Conservation (phyloP, 2,797 vertebrate genomes). For the Limosa lapponica region DNA sequence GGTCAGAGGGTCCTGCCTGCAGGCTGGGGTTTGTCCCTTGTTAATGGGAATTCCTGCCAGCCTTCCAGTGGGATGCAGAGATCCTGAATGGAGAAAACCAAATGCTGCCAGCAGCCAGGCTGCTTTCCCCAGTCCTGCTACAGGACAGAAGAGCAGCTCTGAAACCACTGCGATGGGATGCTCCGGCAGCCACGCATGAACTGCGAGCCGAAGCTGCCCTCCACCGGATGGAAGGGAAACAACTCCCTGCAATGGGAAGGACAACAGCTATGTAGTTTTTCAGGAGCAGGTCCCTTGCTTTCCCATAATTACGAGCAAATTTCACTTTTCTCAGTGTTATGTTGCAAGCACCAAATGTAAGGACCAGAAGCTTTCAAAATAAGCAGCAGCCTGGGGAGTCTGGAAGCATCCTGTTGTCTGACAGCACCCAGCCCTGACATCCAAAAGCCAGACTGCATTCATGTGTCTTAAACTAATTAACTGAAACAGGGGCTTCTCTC, state of each 20-base stretch:
- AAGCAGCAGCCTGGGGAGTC: neutral
- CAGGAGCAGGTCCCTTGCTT: accelerated
- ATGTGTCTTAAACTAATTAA: neutral
- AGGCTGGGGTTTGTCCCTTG: neutral
- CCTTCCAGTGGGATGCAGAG: neutral
- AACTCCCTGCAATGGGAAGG: accelerated
- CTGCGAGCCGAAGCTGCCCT: neutral
- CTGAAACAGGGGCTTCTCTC: neutral
- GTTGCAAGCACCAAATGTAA: neutral
- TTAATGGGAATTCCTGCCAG: neutral
- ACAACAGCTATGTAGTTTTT: accelerated
- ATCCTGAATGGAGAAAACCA: accelerated
- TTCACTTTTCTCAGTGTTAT: neutral
- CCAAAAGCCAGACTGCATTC: neutral
- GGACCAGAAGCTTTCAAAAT: neutral
- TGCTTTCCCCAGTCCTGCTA: neutral
- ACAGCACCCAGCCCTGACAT: neutral
- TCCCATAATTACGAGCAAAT: accelerated
- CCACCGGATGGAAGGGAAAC: neutral
- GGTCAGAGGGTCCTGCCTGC: neutral
- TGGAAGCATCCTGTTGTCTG: neutral
- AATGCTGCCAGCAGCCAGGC: neutral
- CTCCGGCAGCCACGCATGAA: accelerated
- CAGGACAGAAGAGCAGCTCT: neutral
- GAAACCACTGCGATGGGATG: accelerated